Evolutionary conservation across 2,113 vertebrate genomes (phyloP).

Genomic region (Poeciliopsis prolifica): DNA sequence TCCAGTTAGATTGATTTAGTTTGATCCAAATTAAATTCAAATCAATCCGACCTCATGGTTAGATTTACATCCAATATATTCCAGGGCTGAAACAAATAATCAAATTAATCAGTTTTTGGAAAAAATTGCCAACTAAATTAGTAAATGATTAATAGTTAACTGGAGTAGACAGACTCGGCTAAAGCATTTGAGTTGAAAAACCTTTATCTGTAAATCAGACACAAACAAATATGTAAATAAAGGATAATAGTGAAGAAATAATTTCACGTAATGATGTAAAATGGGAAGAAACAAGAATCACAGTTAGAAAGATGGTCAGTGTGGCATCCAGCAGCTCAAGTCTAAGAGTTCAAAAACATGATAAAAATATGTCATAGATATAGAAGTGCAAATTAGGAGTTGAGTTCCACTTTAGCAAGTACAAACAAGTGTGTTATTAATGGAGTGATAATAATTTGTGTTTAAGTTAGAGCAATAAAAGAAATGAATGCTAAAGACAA

Average conservation of each 20-base stretch:
- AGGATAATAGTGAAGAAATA: not conserved
- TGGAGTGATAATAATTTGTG: slow-evolving; percentile 44
- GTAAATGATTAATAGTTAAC: too few species aligned
- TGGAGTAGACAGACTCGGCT: too few species aligned
- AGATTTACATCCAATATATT: too few species aligned
- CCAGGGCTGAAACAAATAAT: too few species aligned
- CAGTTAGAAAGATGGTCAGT: not conserved
- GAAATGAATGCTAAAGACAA: slow-evolving; percentile 17
- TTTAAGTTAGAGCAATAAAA: slow-evolving; percentile 14
- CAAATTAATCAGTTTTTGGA: too few species aligned
- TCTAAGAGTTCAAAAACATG: not conserved
- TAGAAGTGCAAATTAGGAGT: slow-evolving; percentile 6
- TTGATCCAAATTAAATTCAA: too few species aligned
- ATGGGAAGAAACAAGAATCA: not conserved
- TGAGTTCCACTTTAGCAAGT: slow-evolving; percentile 5
- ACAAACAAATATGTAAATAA: not conserved
- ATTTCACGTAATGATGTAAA: not conserved
- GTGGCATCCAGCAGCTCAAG: not conserved
- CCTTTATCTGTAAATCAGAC: too few species aligned
- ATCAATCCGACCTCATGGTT: too few species aligned
- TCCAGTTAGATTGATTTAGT: too few species aligned
- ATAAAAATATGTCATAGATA: not conserved
- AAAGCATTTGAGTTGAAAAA: too few species aligned
- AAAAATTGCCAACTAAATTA: too few species aligned
- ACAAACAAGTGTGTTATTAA: slow-evolving; percentile 28